Evolutionary conservation across 2,888 invertebrate species (phyloP).

Genomic region (Tetranychus piercei): DNA sequence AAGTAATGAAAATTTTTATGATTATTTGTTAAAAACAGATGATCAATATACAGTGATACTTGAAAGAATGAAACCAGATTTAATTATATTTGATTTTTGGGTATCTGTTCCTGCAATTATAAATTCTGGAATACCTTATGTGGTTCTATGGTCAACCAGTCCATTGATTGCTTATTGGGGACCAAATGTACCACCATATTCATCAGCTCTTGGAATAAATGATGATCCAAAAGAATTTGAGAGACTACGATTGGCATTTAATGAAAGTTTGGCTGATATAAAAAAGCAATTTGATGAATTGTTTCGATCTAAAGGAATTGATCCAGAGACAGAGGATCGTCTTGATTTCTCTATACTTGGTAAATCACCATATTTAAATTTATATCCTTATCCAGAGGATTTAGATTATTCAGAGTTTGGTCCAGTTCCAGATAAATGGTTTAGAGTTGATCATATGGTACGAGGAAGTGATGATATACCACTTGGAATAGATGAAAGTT

Average conservation of each 20-base stretch:
- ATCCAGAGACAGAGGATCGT: not conserved
- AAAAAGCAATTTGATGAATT: not conserved
- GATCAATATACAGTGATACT: not conserved
- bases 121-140: not conserved
- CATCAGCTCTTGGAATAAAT: not conserved
- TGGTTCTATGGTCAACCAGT: not conserved
- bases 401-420: conserved; percentile 14
- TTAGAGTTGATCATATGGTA: conserved; percentile 6
- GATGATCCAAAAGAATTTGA: not conserved
- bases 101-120: not conserved
- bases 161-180: not conserved
- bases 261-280: not conserved
- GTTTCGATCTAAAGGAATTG: not conserved
- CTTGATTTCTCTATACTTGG: not conserved
- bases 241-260: not conserved
- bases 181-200: not conserved
- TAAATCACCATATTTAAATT: conserved; percentile 16
- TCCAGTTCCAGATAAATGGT: conserved; percentile 14
- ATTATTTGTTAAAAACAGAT: not conserved
- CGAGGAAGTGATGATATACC: not conserved
- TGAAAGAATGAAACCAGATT: not conserved
- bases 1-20: not conserved
- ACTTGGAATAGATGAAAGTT: not conserved
- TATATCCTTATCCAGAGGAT: conserved; percentile 18
- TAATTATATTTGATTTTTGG: not conserved